phyloP scores from a whole-genome alignment of 2,113 vertebrate genomes.

The Pseudopodoces humilis region DNA sequence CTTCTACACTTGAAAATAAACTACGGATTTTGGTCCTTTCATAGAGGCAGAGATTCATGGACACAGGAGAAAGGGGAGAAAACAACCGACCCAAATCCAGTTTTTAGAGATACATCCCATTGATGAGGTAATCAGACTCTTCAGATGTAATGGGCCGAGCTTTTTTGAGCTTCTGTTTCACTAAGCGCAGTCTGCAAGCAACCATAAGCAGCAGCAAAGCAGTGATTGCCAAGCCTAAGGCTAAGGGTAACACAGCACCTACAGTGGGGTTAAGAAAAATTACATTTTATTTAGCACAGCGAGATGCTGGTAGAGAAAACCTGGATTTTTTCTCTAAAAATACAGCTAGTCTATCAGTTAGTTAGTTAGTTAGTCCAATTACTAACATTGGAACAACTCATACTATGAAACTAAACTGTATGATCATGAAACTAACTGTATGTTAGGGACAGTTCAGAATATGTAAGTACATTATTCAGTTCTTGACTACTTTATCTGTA shows the following conservation, averaged over 20 bases:
- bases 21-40: slow-evolving; percentile 45
- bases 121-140: slow-evolving; percentile 99
- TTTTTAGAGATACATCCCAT: slow-evolving; percentile 96
- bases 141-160: slow-evolving; percentile 93
- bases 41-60: slow-evolving; percentile 39
- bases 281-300: background rate
- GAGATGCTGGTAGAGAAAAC: background rate
- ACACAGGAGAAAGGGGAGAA: slow-evolving; percentile 17
- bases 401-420: background rate
- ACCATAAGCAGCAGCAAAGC: slow-evolving; percentile 92
- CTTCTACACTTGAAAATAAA: slow-evolving; percentile 21
- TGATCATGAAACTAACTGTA: too few species aligned
- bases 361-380: background rate
- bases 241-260: slow-evolving; percentile 94
- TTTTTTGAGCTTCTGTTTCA: slow-evolving; percentile 92
- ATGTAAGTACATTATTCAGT: background rate
- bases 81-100: background rate
- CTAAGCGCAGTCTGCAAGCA: slow-evolving; percentile 86
- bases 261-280: background rate
- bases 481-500: background rate
- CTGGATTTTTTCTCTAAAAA: background rate
- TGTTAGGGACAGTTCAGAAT: background rate
- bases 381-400: background rate
- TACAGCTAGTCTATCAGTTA: background rate
- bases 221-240: slow-evolving; percentile 91